Conservation (phyloP, 2,113 vertebrate species). For the Thamnophis sirtalis region DNA sequence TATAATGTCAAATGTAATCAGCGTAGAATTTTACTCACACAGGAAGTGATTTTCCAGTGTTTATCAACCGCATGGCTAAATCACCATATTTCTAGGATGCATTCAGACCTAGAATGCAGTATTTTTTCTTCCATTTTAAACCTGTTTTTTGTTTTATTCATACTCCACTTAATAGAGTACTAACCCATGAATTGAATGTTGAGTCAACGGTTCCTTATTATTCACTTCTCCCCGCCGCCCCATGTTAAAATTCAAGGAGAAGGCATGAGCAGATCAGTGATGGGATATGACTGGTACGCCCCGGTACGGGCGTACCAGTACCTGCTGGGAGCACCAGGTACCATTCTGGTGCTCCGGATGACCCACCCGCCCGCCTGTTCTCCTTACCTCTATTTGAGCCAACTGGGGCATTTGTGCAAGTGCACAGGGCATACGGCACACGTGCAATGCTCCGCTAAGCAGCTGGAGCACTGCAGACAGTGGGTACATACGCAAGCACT, state of each 20-base stretch:
- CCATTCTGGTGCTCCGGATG: no score
- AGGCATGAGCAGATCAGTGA: neutral
- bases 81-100: neutral
- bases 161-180: neutral
- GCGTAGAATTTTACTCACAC: neutral
- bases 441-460: no score
- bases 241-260: neutral
- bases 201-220: neutral
- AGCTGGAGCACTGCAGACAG: no score
- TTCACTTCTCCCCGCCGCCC: neutral
- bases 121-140: neutral
- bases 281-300: neutral
- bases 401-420: no score
- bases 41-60: neutral
- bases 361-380: no score
- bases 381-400: no score
- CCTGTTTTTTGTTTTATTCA: neutral
- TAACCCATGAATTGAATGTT: neutral
- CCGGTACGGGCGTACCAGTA: no score
- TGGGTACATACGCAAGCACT: no score
- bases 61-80: neutral
- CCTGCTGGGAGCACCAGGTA: no score
- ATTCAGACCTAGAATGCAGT: neutral
- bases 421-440: no score
- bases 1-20: accelerated